Conservation (phyloP, 2,113 vertebrate genomes). For the Heloderma charlesbogerti region DNA sequence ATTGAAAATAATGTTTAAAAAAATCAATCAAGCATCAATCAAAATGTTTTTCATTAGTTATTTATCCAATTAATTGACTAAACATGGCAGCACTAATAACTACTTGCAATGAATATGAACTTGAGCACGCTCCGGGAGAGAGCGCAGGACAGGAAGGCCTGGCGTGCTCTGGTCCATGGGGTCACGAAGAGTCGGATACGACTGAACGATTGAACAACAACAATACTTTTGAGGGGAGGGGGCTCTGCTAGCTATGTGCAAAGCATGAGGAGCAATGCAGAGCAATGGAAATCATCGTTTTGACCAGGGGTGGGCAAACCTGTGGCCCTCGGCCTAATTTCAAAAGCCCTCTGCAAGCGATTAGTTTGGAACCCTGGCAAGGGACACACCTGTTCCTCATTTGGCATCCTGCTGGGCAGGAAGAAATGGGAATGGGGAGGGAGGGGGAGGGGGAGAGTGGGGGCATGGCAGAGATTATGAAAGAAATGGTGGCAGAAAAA, state of each 20-base stretch:
- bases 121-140: no score
- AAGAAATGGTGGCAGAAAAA: background rate
- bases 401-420: background rate
- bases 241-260: background rate
- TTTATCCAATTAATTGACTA: background rate
- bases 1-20: background rate
- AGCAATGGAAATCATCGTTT: background rate
- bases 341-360: background rate
- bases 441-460: background rate
- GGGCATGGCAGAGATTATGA: background rate
- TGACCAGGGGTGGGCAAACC: background rate
- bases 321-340: background rate
- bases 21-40: background rate
- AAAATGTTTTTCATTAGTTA: background rate
- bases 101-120: no score
- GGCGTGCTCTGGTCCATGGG: no score
- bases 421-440: no score
- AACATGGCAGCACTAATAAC: background rate
- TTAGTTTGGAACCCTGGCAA: no score
- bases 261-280: background rate
- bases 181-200: no score
- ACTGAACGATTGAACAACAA: no score
- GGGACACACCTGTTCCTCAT: no score
- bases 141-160: no score
- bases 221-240: no score